Evolutionary conservation across 2,113 vertebrate genomes (phyloP).

Genomic region (Solea senegalensis): DNA sequence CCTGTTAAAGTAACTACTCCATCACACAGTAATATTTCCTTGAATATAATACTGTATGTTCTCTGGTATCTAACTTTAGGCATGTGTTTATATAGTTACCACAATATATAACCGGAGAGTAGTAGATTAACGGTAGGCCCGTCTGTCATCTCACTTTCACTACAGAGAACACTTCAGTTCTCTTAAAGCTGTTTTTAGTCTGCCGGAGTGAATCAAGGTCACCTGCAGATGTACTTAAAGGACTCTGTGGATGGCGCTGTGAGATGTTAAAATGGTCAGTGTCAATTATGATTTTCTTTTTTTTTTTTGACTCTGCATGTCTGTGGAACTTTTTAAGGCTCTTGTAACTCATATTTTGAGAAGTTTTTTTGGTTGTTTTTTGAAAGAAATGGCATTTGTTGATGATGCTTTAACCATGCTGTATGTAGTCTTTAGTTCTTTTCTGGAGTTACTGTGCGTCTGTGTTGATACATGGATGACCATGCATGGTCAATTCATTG

Average conservation of each 20-base stretch:
- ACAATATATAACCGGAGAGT: conserved; percentile 3
- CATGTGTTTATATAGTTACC: conserved; percentile 45
- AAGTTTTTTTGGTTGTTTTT: too few relatives aligned
- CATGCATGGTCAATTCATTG: too few relatives aligned
- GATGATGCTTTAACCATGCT: too few relatives aligned
- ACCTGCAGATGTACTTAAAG: background rate
- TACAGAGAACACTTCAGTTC: conserved; percentile 6
- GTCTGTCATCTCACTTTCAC: conserved; percentile 43
- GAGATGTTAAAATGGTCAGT: background rate
- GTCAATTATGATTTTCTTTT: too few relatives aligned
- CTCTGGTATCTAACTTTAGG: conserved; percentile 3
- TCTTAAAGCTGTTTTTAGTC: conserved; percentile 50
- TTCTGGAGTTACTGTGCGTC: too few relatives aligned
- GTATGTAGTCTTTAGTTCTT: too few relatives aligned
- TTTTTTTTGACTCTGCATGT: background rate
- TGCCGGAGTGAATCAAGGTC: conserved; percentile 19
- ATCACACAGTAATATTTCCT: conserved; percentile 15
- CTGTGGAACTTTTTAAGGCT: background rate
- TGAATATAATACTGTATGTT: conserved; percentile 27
- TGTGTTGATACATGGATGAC: too few relatives aligned
- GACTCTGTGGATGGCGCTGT: background rate
- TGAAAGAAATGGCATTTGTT: too few relatives aligned
- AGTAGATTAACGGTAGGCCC: conserved; percentile 19
- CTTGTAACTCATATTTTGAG: too few relatives aligned
- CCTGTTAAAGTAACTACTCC: background rate